A percentile compares a stretch with the other conserved stretches of the same genome.
Conservation (phyloP, 1,140 invertebrate genomes). For the Zaprionus gabonicus region DNA sequence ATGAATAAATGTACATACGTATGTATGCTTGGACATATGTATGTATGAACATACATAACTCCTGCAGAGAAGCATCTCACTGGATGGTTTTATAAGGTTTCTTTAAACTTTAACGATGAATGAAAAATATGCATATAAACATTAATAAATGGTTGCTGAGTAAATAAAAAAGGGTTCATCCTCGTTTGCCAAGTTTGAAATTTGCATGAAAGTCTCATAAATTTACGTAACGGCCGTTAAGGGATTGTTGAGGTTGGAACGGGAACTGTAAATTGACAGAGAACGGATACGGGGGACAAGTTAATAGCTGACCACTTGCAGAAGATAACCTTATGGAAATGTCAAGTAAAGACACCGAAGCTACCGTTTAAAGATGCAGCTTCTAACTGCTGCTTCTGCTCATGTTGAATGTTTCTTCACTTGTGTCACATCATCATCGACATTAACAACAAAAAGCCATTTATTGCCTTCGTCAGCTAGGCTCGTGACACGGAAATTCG, state of each 20-base stretch:
- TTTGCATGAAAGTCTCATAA: constrained; percentile 69
- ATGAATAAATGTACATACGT: background rate
- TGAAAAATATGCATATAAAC: constrained; percentile 51
- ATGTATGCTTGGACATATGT: background rate
- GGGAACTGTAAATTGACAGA: background rate
- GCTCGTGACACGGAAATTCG: constrained; percentile 39
- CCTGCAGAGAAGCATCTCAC: too few relatives aligned
- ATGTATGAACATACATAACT: too few relatives aligned
- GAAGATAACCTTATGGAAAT: constrained; percentile 41
- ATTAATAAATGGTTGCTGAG: constrained; percentile 57
- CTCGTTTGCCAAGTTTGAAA: constrained; percentile 22
- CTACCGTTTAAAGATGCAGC: constrained; percentile 41
- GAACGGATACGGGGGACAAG: background rate
- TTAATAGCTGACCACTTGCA: constrained; percentile 42
- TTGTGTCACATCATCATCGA: constrained; percentile 75
- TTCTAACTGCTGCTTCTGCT: background rate
- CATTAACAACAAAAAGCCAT: constrained; percentile 77
- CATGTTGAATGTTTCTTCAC: background rate
- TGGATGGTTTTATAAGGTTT: background rate
- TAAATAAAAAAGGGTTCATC: constrained; percentile 30
- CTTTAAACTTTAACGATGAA: constrained; percentile 17
- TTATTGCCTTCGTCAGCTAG: constrained; percentile 73
- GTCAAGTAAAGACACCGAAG: constrained; percentile 53
- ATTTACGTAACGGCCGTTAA: constrained; percentile 37
- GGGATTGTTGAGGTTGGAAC: constrained; percentile 20